phyloP scores from a whole-genome alignment of 92 coral and sea anemone species.

The Meandrina meandrites region DNA sequence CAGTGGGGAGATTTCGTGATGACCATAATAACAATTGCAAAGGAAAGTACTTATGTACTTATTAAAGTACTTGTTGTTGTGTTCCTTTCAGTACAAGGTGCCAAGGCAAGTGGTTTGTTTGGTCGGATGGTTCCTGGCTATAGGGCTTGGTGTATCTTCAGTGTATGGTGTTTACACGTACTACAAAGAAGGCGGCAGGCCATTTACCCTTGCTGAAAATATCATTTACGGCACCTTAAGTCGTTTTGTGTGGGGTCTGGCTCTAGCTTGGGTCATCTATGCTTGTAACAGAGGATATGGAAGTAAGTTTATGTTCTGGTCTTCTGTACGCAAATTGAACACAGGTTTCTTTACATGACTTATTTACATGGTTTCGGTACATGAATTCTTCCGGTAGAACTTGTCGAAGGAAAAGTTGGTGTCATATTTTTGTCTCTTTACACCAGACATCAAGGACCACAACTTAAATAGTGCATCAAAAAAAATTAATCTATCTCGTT shows the following conservation, averaged over 20 bases:
- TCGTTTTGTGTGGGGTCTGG: constrained; percentile 79
- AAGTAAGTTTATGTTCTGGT: constrained; percentile 48
- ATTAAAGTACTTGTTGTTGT: too few species aligned
- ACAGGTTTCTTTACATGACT: too few species aligned
- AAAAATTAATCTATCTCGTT: too few species aligned
- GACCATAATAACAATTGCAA: background rate
- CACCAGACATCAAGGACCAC: too few species aligned
- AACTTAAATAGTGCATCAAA: too few species aligned
- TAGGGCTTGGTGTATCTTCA: constrained; percentile 54
- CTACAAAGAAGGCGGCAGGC: constrained; percentile 53
- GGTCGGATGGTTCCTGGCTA: constrained; percentile 67
- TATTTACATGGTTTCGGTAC: too few species aligned
- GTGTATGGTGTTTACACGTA: constrained; percentile 77
- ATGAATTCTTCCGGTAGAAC: too few species aligned
- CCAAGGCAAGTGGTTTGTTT: constrained; percentile 23
- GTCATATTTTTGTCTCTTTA: too few species aligned
- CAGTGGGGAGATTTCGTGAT: background rate
- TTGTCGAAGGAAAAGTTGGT: too few species aligned
- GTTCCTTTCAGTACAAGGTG: constrained; percentile 15
- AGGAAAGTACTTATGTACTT: background rate
- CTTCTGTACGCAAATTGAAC: too few species aligned
- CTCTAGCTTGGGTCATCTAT: constrained; percentile 90
- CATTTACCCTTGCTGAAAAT: constrained; percentile 70
- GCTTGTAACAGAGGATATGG: constrained; percentile 91
- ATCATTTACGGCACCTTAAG: constrained; percentile 75